A percentile compares a stretch with the other conserved stretches of the same genome.
Conservation (phyloP, 2,888 invertebrate genomes). For the Lamellibrachia columna region DNA sequence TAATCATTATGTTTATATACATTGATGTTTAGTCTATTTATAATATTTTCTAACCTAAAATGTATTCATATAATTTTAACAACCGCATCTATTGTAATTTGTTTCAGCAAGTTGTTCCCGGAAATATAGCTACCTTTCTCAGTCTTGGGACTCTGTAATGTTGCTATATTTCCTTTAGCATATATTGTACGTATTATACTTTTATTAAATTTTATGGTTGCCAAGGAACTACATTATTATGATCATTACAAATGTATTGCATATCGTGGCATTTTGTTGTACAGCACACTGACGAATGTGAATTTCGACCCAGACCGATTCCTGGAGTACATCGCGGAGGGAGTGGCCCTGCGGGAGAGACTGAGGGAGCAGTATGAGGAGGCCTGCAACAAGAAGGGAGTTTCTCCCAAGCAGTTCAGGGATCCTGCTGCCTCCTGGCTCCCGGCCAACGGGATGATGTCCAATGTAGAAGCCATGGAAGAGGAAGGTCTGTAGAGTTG, state of each 20-base stretch:
- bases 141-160: too few relatives aligned
- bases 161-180: too few relatives aligned
- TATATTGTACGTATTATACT: background rate
- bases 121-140: too few relatives aligned
- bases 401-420: conserved; percentile 35
- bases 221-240: background rate
- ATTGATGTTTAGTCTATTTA: too few relatives aligned
- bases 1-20: too few relatives aligned
- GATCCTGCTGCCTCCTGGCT: conserved; percentile 41
- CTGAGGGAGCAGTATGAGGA: conserved; percentile 36
- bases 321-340: conserved; percentile 41
- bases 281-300: conserved; percentile 51
- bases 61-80: too few relatives aligned
- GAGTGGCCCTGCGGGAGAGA: conserved; percentile 41
- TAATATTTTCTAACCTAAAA: too few relatives aligned
- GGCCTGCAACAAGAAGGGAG: conserved; percentile 34
- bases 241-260: background rate
- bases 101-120: too few relatives aligned
- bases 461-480: conserved; percentile 30
- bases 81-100: too few relatives aligned
- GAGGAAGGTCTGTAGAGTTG: conserved; percentile 29
- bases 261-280: background rate
- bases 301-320: conserved; percentile 51
- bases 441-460: conserved; percentile 34
- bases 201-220: background rate